Evolutionary conservation across 2,113 vertebrate species (phyloP).

Genomic region (Crotalus horridus): DNA sequence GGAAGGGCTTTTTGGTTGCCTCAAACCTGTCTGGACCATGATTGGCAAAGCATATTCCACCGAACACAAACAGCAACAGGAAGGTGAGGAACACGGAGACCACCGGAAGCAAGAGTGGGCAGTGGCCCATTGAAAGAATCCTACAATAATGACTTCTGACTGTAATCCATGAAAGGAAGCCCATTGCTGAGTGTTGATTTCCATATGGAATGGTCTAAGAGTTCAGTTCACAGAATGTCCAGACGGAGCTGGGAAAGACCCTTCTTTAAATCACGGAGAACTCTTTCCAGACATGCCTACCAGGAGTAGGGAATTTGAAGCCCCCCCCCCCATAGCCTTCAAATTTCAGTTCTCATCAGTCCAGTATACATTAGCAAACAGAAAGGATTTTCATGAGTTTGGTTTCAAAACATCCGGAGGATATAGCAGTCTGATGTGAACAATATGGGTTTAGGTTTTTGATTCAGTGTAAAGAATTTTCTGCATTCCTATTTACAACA

Average conservation of each 20-base stretch:
- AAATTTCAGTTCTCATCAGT: neutral
- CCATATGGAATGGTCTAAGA: neutral
- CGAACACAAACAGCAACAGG: constrained; percentile 87
- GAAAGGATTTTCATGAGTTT: neutral
- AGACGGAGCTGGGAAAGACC: neutral
- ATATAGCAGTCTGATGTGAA: neutral
- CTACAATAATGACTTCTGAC: neutral
- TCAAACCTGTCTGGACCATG: constrained; percentile 93
- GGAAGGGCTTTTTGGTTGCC: constrained; percentile 90
- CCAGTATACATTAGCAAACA: neutral
- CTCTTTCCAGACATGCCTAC: neutral
- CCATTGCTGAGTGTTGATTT: neutral
- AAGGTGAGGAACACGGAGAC: constrained; percentile 71
- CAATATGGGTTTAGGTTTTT: neutral
- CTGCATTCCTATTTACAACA: neutral
- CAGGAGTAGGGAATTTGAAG: neutral
- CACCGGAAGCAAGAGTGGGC: neutral
- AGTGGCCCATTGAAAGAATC: neutral
- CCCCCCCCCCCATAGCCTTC: neutral
- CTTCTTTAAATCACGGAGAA: neutral
- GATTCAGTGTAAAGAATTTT: neutral
- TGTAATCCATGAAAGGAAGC: neutral
- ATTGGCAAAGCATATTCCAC: constrained; percentile 93
- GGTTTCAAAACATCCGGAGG: neutral
- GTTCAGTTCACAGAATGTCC: neutral